Evolutionary conservation across 2,888 invertebrate genomes (phyloP), one percentile per base, ranked within the genome.

Genomic region (Anagyrus pseudococci): DNA sequence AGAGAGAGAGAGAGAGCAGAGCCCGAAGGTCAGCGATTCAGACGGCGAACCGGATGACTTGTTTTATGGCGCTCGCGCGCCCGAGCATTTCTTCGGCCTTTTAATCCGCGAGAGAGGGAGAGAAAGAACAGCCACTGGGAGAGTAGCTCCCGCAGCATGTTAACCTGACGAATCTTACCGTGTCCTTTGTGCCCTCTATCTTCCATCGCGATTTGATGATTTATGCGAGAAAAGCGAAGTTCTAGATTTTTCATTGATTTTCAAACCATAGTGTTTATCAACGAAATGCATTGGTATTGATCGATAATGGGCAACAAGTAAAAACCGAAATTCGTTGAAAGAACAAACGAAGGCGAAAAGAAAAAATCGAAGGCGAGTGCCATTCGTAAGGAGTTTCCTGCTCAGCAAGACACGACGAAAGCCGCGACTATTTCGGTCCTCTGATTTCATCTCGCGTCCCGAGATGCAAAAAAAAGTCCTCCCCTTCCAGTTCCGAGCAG

Each of bases 21-120:
- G 15, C 33, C 47, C 55, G 67, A 68, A 70, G 68, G 68, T 67
- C 70, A 64, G 56, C 67, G 63, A 64, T 65, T 64, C 60, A 62
- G 66, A 67, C 61, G n/a, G n/a, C n/a, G 64, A 66, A 67, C 62
- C 66, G 48, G 47, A 64, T 64, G 64, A 64, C 64, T 64, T 58
- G 64, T 64, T 60, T 60, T 54, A 58, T 58, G 58, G 50, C 22
- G 44, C 48, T 29, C 62, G 40, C 47, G 6, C 19, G 26, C 26
- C 26, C 43, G 10, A 8, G 17, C 26, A 1, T 8, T 29, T 47
- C 44, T 43, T 54, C 58, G 46, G 58, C 46, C 58, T 54, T 48
- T 48, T 54, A 29, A 49, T 54, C 54, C 58, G 50, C 57, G 58
- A 29, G 6, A 7, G 29, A n/a, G n/a, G n/a, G n/a, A n/a, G n/a